Percentiles rank a stretch among this genome's conserved stretches.
Conservation (phyloP, 2,797 vertebrate species). For the Mus spretus region DNA sequence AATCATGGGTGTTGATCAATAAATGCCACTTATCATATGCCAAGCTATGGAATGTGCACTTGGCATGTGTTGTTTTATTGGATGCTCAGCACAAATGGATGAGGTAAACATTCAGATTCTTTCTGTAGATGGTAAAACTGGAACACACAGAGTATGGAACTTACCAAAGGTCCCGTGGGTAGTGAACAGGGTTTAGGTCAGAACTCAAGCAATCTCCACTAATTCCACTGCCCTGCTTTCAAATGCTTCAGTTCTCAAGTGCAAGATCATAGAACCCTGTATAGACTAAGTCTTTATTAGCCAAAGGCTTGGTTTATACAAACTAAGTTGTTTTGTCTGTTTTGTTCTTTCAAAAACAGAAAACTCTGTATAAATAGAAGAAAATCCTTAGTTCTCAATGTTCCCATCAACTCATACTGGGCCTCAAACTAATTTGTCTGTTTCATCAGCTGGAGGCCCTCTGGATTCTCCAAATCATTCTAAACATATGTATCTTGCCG, state of each 20-base stretch:
- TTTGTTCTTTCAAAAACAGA: background rate
- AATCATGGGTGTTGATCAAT: background rate
- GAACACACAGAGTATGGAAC: conserved; percentile 6
- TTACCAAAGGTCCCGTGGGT: conserved; percentile 33
- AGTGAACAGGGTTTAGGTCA: conserved; percentile 49
- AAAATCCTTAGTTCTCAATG: conserved; percentile 15
- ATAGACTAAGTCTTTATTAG: conserved; percentile 20
- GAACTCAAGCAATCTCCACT: background rate
- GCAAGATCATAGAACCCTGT: background rate
- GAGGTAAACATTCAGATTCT: background rate
- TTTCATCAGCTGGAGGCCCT: background rate
- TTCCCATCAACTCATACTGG: background rate
- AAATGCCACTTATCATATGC: background rate
- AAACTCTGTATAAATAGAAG: background rate
- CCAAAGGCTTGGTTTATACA: conserved; percentile 32
- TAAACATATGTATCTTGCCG: conserved; percentile 11
- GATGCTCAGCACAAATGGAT: conserved; percentile 18
- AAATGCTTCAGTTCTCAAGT: conserved; percentile 38
- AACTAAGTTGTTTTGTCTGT: background rate
- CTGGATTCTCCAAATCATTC: conserved; percentile 58
- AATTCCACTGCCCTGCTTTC: background rate
- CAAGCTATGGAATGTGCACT: conserved; percentile 1
- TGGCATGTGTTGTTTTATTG: conserved; percentile 34
- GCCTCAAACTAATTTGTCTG: conserved; percentile 18
- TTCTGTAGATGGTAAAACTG: conserved; percentile 53